Evolutionary conservation across 2,113 vertebrate species (phyloP), one percentile per base, ranked within the genome.

Genomic region (Xyliphius kryptos): DNA sequence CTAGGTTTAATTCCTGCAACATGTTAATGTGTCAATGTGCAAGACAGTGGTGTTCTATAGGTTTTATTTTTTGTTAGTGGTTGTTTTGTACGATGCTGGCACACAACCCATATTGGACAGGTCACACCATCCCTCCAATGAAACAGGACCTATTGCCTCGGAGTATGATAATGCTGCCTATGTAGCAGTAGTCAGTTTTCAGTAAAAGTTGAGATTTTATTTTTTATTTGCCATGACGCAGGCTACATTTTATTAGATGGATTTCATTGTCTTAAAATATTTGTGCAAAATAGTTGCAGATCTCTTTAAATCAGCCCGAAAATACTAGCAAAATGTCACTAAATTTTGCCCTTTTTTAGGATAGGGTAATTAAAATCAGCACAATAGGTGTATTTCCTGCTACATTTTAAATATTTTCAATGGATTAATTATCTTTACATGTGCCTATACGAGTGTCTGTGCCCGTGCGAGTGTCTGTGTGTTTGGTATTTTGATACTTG

Each of bases 221-320:
- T 52, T 36, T 71, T 46, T 49, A 26, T 69, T 41, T 67, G 72
- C 66, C 16, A 59, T 76, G 67, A 73, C 56, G 73, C 73, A 17
- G 68, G 61, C 71, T 15, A 46, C 79, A 75, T 87, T 89, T 90
- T 88, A 87, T 76, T 73, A 79, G 79, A 77, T 72, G 76, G 83
- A 81, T 76, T 62, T 75, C 79, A 90, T 92, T 91, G 81, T 90
- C 77, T 79, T 56, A 41, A 41, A 17, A 5, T 21, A 6, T 2
- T 20, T 10, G 5, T 56, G 17, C 40, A 8, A n/a, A n/a, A n/a
- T n/a, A n/a, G n/a, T n/a, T n/a, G n/a, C n/a, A n/a, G n/a, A n/a
- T n/a, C n/a, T n/a, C n/a, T n/a, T n/a, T n/a, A 55, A 55, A 37
- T 15, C 37, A 14, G 36, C 16, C 37, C 36, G 2, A 14, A 19